A percentile compares a stretch with the other conserved stretches of the same genome.
phyloP scores from a whole-genome alignment of 2,113 vertebrate species.

The Equus quagga region DNA sequence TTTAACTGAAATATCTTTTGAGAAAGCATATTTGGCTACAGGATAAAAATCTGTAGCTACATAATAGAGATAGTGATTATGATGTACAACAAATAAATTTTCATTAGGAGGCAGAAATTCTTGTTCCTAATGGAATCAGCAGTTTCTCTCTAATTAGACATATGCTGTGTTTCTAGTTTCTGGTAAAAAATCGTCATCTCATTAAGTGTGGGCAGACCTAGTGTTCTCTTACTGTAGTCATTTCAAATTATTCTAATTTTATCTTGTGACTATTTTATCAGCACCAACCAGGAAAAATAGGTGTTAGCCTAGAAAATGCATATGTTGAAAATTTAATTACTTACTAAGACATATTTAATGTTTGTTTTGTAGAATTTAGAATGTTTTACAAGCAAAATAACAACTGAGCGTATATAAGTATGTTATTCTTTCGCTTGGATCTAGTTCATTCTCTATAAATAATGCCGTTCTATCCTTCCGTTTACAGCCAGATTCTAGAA shows the following conservation, averaged over 20 bases:
- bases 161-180: not conserved
- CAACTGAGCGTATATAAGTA: not conserved
- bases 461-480: not conserved
- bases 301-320: not conserved
- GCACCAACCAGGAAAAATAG: not conserved
- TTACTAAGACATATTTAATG: conserved; percentile 8
- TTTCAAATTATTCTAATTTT: conserved; percentile 58
- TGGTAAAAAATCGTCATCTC: conserved; percentile 27
- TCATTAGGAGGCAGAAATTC: conserved; percentile 3
- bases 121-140: not conserved
- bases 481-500: not conserved
- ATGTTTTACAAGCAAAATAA: not conserved
- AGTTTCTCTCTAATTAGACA: conserved; percentile 40
- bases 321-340: conserved; percentile 35
- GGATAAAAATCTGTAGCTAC: not conserved
- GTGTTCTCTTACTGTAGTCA: not conserved
- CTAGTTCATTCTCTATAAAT: not conserved
- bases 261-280: conserved; percentile 6
- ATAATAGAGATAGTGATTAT: not conserved
- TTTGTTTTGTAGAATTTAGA: not conserved
- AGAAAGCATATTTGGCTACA: not conserved
- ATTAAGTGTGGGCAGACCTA: conserved; percentile 11
- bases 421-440: not conserved
- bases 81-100: not conserved
- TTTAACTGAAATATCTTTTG: conserved; percentile 8